Base-by-base conservation (phyloP, 2,888 invertebrate genomes). In the Resseliella maxima region DNA sequence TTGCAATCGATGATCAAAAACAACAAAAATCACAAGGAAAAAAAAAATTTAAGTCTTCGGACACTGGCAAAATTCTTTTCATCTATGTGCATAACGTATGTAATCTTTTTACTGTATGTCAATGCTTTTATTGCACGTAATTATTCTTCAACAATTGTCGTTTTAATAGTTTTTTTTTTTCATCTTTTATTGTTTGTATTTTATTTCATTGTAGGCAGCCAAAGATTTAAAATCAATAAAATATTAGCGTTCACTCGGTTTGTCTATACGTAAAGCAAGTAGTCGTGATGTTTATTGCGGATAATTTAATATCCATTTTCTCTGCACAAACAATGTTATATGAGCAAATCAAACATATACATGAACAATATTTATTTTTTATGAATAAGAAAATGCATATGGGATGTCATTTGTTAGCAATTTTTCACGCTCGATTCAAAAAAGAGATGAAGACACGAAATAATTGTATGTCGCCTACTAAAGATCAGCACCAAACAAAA, bases 261-360 rank as follows among this genome's bases (percentile, higher is more conserved):
- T 27, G 31, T 72, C 27, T 72, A 27, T 41, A 85, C 41, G 41
- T 85, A 85, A 41, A 85, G 83, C 83, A 24, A 41, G 41, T 85
- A 85, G 38, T 41, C 83, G n/a, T 38, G 31, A 38, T 85, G 38
- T 1, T 72, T 72, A 72, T 59, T 72, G 31, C 15, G 35, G 27
- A 72, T 72, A 72, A 72, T 72, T 72, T 72, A 72, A 72, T 72
- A 31, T 72, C 15, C 27, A 72, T 72, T 72, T 72, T 35, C 72
- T 31, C 31, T 35, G 41, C 41, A 41, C 5, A 5, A 41, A 12
- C 41, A 41, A 41, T 41, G 41, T 5, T 41, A 41, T 41, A 12
- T 12, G 18, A 50, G 18, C 18, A 50, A 50, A 18, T 50, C 15
- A 8, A 50, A 12, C 46, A 72, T n/a, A n/a, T n/a, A 31, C 15